Percentiles rank a stretch among this genome's conserved stretches.
phyloP scores from a whole-genome alignment of 2,113 vertebrate genomes.

The Sinocyclocheilus anshuiensis region DNA sequence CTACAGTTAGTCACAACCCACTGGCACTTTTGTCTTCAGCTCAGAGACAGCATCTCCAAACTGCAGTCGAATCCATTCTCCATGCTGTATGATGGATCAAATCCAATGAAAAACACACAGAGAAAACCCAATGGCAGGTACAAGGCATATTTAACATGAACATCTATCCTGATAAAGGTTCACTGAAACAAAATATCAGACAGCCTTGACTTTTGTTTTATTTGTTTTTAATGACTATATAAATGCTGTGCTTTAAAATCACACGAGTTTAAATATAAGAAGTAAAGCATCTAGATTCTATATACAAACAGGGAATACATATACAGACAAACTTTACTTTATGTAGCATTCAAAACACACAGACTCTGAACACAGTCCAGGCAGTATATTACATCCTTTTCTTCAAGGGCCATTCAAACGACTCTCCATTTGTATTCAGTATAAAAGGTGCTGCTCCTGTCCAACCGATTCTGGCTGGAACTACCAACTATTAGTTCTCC shows the following conservation, averaged over 20 bases:
- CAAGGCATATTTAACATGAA: neutral
- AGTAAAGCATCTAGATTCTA: conserved; percentile 6
- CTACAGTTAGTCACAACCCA: neutral
- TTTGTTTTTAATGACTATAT: conserved; percentile 33
- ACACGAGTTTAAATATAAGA: neutral
- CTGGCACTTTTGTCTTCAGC: conserved; percentile 12
- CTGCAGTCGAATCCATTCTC: neutral
- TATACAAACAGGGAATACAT: neutral
- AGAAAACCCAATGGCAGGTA: neutral
- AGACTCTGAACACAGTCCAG: conserved; percentile 39
- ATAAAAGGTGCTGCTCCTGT: conserved; percentile 28
- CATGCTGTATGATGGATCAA: neutral
- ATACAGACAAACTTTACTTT: conserved; percentile 10
- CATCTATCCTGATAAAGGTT: neutral
- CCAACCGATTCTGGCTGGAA: conserved; percentile 9
- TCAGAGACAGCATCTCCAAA: neutral
- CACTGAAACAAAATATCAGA: neutral
- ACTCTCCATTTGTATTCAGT: conserved; percentile 42
- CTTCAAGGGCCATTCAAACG: conserved; percentile 32
- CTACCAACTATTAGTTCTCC: neutral
- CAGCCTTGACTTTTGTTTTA: neutral
- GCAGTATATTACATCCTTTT: conserved; percentile 40
- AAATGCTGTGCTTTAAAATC: neutral
- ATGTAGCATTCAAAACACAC: conserved; percentile 38
- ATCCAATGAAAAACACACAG: neutral